Percentiles rank a stretch among this genome's conserved stretches.
Evolutionary conservation across 2,113 vertebrate species (phyloP).

Genomic region (Scomber colias): DNA sequence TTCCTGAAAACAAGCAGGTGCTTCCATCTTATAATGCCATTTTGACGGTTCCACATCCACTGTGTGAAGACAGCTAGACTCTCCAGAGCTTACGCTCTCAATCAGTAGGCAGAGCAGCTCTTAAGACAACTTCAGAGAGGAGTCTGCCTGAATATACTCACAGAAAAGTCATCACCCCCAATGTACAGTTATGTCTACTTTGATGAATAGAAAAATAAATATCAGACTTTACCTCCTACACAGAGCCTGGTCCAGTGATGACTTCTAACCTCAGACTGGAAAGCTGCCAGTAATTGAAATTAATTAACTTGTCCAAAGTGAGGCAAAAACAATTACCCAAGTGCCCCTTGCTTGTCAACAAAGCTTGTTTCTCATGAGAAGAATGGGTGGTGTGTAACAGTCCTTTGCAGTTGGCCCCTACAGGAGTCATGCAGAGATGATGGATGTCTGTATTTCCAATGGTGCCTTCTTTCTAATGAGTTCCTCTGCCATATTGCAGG

Average conservation of each 20-base stretch:
- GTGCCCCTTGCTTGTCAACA: constrained; percentile 76
- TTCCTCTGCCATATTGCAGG: constrained; percentile 55
- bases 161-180: constrained; percentile 35
- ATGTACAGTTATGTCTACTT: constrained; percentile 32
- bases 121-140: constrained; percentile 52
- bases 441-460: constrained; percentile 75
- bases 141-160: constrained; percentile 34
- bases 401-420: constrained; percentile 53
- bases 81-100: constrained; percentile 20
- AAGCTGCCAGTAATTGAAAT: constrained; percentile 81
- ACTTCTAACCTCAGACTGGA: constrained; percentile 63
- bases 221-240: constrained; percentile 39
- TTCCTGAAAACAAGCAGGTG: constrained; percentile 56
- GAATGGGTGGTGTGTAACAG: constrained; percentile 64
- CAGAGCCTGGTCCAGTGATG: constrained; percentile 30
- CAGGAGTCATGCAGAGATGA: constrained; percentile 69
- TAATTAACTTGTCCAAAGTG: constrained; percentile 80
- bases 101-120: constrained; percentile 47
- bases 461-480: constrained; percentile 75
- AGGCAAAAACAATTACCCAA: constrained; percentile 81
- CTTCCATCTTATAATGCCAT: constrained; percentile 43
- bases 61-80: constrained; percentile 35
- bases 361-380: constrained; percentile 65
- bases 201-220: constrained; percentile 59
- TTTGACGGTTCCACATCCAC: constrained; percentile 41